Evolutionary conservation across 2,888 invertebrate species (phyloP), one percentile per base, ranked within the genome.

Genomic region (Drosophila anomalata): DNA sequence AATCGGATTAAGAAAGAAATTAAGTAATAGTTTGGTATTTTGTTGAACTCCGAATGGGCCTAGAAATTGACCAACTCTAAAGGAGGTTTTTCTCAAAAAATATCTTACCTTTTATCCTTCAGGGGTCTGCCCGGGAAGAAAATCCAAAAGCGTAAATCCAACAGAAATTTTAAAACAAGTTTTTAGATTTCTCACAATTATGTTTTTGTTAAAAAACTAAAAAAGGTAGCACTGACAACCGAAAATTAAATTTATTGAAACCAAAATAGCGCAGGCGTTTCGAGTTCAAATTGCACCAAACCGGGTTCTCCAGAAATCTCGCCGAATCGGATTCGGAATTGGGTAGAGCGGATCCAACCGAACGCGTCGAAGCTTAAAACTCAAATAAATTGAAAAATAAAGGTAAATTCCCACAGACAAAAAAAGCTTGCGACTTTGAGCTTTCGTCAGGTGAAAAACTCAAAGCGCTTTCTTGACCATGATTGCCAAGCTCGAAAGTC

Each of bases 1-100:
- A 89, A 89, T 89, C 89, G 89, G 90, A 89, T 89, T 90, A 85
- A 76, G 72, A 71, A 77, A 78, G 83, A 78, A 87, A 82, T 79
- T 82, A 89, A 87, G 73, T 82, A 76, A 87, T 78, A 81, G 72
- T 46, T 46, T 65, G 52, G 56, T 14, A 36, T 7, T 52, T 53
- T 51, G 48, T 69, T 53, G 17, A 24, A 14, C 41, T 53, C 31
- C 1, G n/a, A 33, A 20, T 7, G 5, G 36, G 11, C 20, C 6
- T 9, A 17, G 46, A 29, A 39, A 36, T 46, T 2, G 17, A n/a
- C n/a, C 31, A 56, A 46, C 22, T 47, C 9, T 11, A 11, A 33
- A 7, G 3, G 11, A 48, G 3, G 11, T 11, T 5, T 5, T 12
- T 1, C 11, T 11, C 12, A 4, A 33, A 20, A 20, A 3, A 5